Conservation (phyloP, 2,888 invertebrate genomes). For the Lacanobia wlatinum region DNA sequence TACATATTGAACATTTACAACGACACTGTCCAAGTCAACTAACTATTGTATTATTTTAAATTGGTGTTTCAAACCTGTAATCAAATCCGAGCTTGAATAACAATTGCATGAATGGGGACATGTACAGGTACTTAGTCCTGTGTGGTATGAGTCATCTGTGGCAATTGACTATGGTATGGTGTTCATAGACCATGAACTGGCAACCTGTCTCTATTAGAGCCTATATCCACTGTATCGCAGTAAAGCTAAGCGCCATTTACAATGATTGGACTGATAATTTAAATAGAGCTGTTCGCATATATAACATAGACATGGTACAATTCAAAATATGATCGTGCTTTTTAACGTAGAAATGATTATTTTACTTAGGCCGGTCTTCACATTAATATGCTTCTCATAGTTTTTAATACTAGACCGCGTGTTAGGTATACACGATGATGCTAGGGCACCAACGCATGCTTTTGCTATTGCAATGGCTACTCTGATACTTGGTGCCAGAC, state of each 20-base stretch:
- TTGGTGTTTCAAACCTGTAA: constrained; percentile 36
- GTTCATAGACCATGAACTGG: constrained; percentile 53
- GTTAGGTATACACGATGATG: background rate
- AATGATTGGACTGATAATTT: background rate
- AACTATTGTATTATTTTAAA: constrained; percentile 15
- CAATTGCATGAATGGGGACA: constrained; percentile 34
- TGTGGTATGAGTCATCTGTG: constrained; percentile 36
- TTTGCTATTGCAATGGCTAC: background rate
- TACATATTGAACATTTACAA: background rate
- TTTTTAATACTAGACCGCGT: background rate
- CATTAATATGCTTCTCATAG: background rate
- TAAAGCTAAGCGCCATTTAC: background rate
- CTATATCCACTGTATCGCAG: constrained; percentile 5
- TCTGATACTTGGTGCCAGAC: background rate
- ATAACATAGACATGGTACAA: too few relatives aligned
- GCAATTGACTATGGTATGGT: constrained; percentile 51
- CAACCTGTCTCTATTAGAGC: constrained; percentile 47
- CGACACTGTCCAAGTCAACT: background rate
- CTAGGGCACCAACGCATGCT: background rate
- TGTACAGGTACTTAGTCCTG: background rate
- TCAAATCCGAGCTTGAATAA: constrained; percentile 32
- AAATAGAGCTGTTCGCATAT: background rate
- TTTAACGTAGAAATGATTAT: background rate
- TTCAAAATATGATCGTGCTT: background rate
- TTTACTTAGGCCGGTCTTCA: background rate